Percentiles rank a stretch among this genome's conserved stretches.
phyloP scores from a whole-genome alignment of 2,888 invertebrate genomes.

The Phaonia tiefii region DNA sequence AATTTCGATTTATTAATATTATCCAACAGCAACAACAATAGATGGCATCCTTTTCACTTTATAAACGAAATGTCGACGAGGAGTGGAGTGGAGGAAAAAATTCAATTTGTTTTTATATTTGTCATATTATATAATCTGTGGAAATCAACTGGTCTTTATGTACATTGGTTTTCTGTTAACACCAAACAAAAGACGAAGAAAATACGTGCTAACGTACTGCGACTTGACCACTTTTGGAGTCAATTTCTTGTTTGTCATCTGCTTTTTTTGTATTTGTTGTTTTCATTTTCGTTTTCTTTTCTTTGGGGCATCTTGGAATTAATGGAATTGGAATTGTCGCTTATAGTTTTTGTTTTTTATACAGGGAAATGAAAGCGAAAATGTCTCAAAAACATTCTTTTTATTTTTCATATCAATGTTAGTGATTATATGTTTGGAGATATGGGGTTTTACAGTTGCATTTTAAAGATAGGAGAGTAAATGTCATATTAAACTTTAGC shows the following conservation, averaged over 20 bases:
- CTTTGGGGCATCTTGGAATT: slow-evolving; percentile 4
- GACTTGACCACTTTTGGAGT: not conserved
- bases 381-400: not conserved
- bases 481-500: too few relatives aligned
- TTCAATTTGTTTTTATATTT: slow-evolving; percentile 14
- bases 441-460: too few relatives aligned
- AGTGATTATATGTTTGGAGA: too few relatives aligned
- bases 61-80: slow-evolving; percentile 17
- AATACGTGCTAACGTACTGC: too few relatives aligned
- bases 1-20: slow-evolving; percentile 39
- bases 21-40: slow-evolving; percentile 3
- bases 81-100: slow-evolving; percentile 1
- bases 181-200: slow-evolving; percentile 1
- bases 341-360: not conserved
- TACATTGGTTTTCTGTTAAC: slow-evolving; percentile 14
- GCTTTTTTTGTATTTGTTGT: too few relatives aligned
- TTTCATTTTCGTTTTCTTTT: not conserved
- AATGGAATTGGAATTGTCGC: slow-evolving; percentile 8
- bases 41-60: not conserved
- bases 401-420: too few relatives aligned
- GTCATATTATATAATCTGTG: slow-evolving; percentile 57
- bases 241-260: slow-evolving; percentile 28
- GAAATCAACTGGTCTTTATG: slow-evolving; percentile 48
- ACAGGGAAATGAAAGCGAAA: slow-evolving; percentile 12
- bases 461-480: too few relatives aligned